Percentiles rank a stretch among this genome's conserved stretches.
Evolutionary conservation across 37 sponge, comb jelly and placozoan species (phyloP).

Genomic region (Theonella swinhoei): DNA sequence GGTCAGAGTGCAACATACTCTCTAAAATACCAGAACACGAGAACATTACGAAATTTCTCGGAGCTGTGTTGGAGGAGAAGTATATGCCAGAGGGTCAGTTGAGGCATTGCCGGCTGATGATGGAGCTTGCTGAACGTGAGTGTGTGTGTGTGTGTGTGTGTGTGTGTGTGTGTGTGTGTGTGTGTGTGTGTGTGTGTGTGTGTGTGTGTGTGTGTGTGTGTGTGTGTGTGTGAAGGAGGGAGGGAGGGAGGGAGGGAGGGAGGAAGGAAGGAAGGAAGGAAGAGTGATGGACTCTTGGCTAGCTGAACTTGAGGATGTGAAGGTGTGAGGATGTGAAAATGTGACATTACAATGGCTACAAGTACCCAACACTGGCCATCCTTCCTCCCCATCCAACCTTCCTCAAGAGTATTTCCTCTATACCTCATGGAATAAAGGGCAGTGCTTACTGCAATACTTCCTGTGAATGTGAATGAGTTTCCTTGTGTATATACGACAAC

Average conservation of each 20-base stretch:
- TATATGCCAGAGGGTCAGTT: not conserved
- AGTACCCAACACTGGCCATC: too few species aligned
- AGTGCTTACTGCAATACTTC: too few species aligned
- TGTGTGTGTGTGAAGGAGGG: not conserved
- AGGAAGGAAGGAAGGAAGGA: not conserved
- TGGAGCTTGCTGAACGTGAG: slow-evolving; percentile 59
- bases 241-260: not conserved
- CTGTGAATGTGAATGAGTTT: too few species aligned
- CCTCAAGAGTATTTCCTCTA: too few species aligned
- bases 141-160: not conserved
- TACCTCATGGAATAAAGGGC: too few species aligned
- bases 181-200: not conserved
- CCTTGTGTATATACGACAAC: too few species aligned
- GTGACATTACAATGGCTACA: too few species aligned
- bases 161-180: not conserved
- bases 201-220: not conserved
- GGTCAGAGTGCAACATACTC: slow-evolving; percentile 20
- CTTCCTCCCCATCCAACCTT: too few species aligned
- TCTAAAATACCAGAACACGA: not conserved
- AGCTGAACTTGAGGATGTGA: too few species aligned
- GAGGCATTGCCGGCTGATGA: slow-evolving; percentile 23
- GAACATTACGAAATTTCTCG: slow-evolving; percentile 1
- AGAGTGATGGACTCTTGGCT: not conserved
- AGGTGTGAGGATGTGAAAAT: too few species aligned
- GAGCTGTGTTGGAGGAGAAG: not conserved